phyloP scores from a whole-genome alignment of 2,113 vertebrate genomes.

The Tamias sibiricus region DNA sequence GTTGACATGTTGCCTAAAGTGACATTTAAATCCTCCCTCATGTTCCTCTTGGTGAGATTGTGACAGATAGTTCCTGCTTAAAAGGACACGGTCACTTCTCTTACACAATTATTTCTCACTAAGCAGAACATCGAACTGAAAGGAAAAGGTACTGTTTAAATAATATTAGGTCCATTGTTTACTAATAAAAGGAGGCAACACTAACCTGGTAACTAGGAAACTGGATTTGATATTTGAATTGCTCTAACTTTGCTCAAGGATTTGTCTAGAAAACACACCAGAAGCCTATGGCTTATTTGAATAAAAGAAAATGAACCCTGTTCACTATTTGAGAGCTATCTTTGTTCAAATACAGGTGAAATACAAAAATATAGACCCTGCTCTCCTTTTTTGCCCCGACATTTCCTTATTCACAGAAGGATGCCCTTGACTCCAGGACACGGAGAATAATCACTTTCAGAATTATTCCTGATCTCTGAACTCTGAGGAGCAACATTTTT shows the following conservation, averaged over 20 bases:
- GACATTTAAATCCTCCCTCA: conserved; percentile 38
- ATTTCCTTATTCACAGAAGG: neutral
- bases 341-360: conserved; percentile 45
- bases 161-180: neutral
- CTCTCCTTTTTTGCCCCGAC: neutral
- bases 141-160: conserved; percentile 33
- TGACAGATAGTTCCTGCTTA: conserved; percentile 59
- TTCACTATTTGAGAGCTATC: neutral
- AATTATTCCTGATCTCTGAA: conserved; percentile 7
- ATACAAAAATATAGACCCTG: neutral
- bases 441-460: neutral
- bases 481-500: neutral
- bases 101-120: conserved; percentile 51
- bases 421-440: neutral
- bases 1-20: conserved; percentile 25
- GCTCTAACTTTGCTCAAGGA: neutral
- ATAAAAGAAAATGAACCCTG: conserved; percentile 12
- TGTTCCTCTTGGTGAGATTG: conserved; percentile 44
- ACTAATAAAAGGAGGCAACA: neutral
- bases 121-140: conserved; percentile 44
- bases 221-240: conserved; percentile 4
- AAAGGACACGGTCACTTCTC: conserved; percentile 47
- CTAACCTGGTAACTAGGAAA: conserved; percentile 6
- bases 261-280: neutral
- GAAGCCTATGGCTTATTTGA: neutral